A percentile compares a stretch with the other conserved stretches of the same genome.
Evolutionary conservation across 2,888 invertebrate genomes (phyloP).

Genomic region (Sipunculus nudus): DNA sequence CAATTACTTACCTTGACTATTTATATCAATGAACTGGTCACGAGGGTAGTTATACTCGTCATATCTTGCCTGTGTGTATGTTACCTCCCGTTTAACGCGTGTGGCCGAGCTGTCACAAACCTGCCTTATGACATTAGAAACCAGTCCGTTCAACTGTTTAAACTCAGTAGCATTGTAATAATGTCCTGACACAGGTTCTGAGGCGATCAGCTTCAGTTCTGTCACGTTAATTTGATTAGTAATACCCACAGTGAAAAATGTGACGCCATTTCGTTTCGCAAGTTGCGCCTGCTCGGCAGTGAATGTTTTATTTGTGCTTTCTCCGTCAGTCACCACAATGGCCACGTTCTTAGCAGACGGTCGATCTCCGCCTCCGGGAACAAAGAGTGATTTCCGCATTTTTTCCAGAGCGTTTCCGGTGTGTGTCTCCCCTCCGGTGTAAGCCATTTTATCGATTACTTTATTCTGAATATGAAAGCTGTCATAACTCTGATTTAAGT

Average conservation of each 20-base stretch:
- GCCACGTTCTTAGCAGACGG: not conserved
- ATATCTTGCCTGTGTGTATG: no score
- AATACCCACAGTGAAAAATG: conserved; percentile 19
- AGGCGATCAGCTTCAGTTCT: conserved; percentile 17
- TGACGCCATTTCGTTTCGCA: conserved; percentile 10
- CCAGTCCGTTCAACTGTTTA: conserved; percentile 4
- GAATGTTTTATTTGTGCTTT: no score
- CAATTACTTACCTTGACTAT: no score
- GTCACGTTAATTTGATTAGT: conserved; percentile 18
- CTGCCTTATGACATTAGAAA: no score
- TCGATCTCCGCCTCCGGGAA: not conserved
- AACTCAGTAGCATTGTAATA: conserved; percentile 23
- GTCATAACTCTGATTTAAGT: no score
- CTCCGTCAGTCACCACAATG: conserved; percentile 14
- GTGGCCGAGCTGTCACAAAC: no score
- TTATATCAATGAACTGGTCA: no score
- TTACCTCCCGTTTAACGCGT: no score
- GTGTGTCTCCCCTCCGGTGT: conserved; percentile 13
- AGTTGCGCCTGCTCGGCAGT: no score
- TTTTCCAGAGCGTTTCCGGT: conserved; percentile 4
- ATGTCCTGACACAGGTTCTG: conserved; percentile 6
- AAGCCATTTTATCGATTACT: not conserved
- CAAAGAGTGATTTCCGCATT: not conserved
- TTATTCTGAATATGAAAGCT: no score
- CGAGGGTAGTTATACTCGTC: no score